Percentiles rank a stretch among this genome's conserved stretches.
Evolutionary conservation across 1,140 invertebrate species (phyloP).

Genomic region (Drepana arcuata): DNA sequence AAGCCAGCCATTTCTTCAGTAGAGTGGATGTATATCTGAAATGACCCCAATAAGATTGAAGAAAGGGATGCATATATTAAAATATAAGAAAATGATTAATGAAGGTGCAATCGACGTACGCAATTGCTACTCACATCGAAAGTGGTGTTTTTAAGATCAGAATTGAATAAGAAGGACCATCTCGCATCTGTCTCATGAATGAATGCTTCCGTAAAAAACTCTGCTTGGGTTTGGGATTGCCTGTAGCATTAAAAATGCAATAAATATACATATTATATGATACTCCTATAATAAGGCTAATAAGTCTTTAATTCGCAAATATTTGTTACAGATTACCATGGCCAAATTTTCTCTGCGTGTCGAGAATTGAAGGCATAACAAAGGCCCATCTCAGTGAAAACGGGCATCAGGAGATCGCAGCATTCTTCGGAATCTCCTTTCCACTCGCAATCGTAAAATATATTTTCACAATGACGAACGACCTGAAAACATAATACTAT

Average conservation of each 20-base stretch:
- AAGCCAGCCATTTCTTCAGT: conserved; percentile 77
- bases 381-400: conserved; percentile 80
- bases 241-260: too few species aligned
- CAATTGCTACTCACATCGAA: conserved; percentile 67
- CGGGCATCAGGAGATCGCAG: conserved; percentile 74
- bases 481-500: too few species aligned
- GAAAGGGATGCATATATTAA: too few species aligned
- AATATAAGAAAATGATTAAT: too few species aligned
- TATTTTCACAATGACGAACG: conserved; percentile 70
- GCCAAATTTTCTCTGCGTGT: conserved; percentile 67
- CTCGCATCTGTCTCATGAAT: conserved; percentile 77
- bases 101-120: too few species aligned
- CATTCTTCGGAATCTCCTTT: conserved; percentile 75
- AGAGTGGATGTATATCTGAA: conserved; percentile 77
- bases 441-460: conserved; percentile 75
- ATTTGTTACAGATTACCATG: conserved; percentile 60
- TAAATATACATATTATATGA: too few species aligned
- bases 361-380: conserved; percentile 80
- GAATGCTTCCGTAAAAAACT: conserved; percentile 66
- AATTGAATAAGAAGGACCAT: conserved; percentile 74
- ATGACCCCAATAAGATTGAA: too few species aligned
- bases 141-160: conserved; percentile 56
- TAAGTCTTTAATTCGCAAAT: too few species aligned
- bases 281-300: too few species aligned
- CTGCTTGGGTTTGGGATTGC: conserved; percentile 44